phyloP scores from a whole-genome alignment of 2,113 vertebrate genomes.

The Python bivittatus region DNA sequence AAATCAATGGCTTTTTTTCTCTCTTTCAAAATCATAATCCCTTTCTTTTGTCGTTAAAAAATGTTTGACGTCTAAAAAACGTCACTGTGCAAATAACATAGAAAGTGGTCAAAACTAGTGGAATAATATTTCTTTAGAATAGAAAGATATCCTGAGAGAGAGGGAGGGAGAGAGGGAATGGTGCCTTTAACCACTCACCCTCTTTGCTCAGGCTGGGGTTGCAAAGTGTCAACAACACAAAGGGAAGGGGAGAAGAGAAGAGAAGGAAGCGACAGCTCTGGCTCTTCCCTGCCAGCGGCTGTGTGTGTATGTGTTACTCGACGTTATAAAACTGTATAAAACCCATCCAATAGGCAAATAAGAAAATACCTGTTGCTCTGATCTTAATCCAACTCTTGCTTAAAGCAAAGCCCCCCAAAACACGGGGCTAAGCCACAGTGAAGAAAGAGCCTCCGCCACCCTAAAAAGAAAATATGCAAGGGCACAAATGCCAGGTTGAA shows the following conservation, averaged over 20 bases:
- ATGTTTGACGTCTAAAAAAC: background rate
- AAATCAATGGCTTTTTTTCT: background rate
- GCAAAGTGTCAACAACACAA: slow-evolving; percentile 17
- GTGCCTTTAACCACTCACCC: background rate
- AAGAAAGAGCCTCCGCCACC: background rate
- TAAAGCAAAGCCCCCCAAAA: background rate
- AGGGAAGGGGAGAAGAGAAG: background rate
- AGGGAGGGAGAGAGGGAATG: background rate
- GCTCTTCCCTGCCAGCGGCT: background rate
- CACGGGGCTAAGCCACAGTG: background rate
- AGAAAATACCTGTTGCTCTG: slow-evolving; percentile 21
- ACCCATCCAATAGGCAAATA: background rate
- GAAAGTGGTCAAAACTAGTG: background rate
- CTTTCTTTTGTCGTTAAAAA: background rate
- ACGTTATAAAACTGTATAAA: background rate
- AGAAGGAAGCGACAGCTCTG: background rate
- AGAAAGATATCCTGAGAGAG: background rate
- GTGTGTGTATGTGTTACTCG: background rate
- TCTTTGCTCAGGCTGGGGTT: background rate
- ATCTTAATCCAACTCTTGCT: background rate
- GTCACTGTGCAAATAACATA: background rate
- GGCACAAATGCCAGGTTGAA: background rate
- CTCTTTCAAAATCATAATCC: background rate
- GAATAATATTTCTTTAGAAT: background rate
- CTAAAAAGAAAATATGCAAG: background rate